A percentile compares a stretch with the other conserved stretches of the same genome.
Conservation (phyloP, 2,888 invertebrate species). For the Agrochola litura region DNA sequence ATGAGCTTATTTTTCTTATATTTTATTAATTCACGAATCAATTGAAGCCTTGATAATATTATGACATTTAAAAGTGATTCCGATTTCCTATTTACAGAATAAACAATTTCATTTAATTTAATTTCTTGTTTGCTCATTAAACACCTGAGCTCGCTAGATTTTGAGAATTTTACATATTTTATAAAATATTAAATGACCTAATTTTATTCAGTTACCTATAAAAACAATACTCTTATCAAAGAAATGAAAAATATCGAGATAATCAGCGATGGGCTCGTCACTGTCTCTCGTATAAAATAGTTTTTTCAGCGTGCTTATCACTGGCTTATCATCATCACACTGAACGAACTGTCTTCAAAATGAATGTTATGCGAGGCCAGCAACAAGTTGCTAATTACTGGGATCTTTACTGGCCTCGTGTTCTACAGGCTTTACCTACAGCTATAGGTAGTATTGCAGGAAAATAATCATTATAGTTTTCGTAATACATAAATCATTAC, state of each 20-base stretch:
- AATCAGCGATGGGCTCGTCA: constrained; percentile 15
- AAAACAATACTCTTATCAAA: constrained; percentile 13
- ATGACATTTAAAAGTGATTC: too few relatives aligned
- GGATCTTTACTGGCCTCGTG: constrained; percentile 15
- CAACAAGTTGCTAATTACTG: constrained; percentile 26
- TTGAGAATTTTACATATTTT: constrained; percentile 1
- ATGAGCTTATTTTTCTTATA: background rate
- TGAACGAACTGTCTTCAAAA: constrained; percentile 23
- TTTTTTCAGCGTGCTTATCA: constrained; percentile 23
- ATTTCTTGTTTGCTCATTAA: too few relatives aligned
- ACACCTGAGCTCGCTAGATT: background rate
- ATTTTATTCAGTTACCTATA: background rate
- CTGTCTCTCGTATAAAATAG: background rate
- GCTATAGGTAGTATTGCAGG: constrained; percentile 15
- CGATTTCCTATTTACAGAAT: too few relatives aligned
- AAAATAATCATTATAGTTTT: constrained; percentile 39
- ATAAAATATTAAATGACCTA: background rate
- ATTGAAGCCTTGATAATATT: too few relatives aligned
- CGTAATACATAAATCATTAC: constrained; percentile 4
- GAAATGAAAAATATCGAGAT: constrained; percentile 24
- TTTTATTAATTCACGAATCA: constrained; percentile 4
- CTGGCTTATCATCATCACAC: constrained; percentile 25
- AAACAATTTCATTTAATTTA: too few relatives aligned
- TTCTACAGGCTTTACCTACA: constrained; percentile 6
- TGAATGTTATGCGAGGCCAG: constrained; percentile 13